Evolutionary conservation across 1,140 invertebrate species (phyloP), one percentile per base, ranked within the genome.

Genomic region (Drosophila ficusphila): DNA sequence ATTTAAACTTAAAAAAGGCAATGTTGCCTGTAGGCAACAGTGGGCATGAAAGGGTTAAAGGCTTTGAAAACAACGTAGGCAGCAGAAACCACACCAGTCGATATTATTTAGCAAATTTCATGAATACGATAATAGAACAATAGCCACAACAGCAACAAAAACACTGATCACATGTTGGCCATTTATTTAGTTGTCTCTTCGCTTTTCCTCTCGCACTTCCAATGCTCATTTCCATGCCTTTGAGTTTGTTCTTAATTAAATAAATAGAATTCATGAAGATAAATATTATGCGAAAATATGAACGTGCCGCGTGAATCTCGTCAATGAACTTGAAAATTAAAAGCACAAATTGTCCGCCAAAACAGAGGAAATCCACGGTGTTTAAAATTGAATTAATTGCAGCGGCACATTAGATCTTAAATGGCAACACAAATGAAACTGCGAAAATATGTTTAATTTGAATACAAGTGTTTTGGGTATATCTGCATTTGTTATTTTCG

Each of bases 261-360:
- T 64, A 81, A 81, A 70, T 57, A 60, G 27, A 71, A 62, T 49
- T 49, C 31, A 52, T 46, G 41, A 39, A 19, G 46, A 38, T 25
- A 54, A 67, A 58, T 62, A 36, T 65, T 70, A 29, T 56, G 23
- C n/a, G 6, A 38, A 36, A 34, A 27, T 25, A 42, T 46, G 14
- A 60, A 41, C 48, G 38, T 70, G 46, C 34, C 41, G 19, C 34
- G 12, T 38, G 11, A 4, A 9, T 29, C 44, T 49, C 53, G 79
- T 56, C 69, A 88, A 57, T 86, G 82, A 86, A 86, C 82, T 88
- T 86, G 74, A 82, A 88, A 77, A 86, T 77, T 75, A 46, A 76
- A 74, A 86, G 60, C 69, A 42, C 76, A 77, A 72, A 57, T 29
- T 49, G 34, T 39, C 41, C 48, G 42, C 29, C 57, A 42, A 48